Conservation (phyloP, 2,888 invertebrate species). For the Lasioglossum villosulum region DNA sequence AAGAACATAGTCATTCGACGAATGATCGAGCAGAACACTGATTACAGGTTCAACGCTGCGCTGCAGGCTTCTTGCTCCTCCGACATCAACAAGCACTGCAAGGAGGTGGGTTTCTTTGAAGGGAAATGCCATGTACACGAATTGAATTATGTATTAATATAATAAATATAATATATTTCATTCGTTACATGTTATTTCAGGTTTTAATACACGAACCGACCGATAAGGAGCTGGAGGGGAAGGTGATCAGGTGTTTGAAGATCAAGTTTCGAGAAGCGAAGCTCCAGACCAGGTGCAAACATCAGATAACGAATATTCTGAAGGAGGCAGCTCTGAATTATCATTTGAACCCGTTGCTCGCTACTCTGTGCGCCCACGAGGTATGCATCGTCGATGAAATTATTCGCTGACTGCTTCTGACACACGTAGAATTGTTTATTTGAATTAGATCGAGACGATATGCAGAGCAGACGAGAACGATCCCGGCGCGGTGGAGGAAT, state of each 20-base stretch:
- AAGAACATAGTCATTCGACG: slow-evolving; percentile 93
- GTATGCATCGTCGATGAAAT: slow-evolving; percentile 81
- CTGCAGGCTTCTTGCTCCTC: slow-evolving; percentile 92
- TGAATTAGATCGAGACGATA: slow-evolving; percentile 83
- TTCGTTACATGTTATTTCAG: slow-evolving; percentile 32
- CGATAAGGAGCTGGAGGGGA: slow-evolving; percentile 92
- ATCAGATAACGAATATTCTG: slow-evolving; percentile 92
- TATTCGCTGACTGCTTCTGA: no score
- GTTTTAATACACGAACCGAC: slow-evolving; percentile 68
- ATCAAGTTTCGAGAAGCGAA: slow-evolving; percentile 91
- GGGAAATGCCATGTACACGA: no score
- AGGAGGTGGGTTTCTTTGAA: slow-evolving; percentile 84
- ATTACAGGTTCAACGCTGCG: slow-evolving; percentile 95
- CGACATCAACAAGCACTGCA: slow-evolving; percentile 92
- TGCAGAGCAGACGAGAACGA: slow-evolving; percentile 86
- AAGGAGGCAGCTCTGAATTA: slow-evolving; percentile 96
- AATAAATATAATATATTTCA: no score
- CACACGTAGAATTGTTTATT: neutral
- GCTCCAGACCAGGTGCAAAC: slow-evolving; percentile 91
- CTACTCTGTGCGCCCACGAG: slow-evolving; percentile 90
- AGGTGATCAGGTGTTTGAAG: slow-evolving; percentile 93
- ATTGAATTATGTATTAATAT: no score
- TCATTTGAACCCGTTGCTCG: slow-evolving; percentile 94
- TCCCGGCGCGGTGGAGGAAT: slow-evolving; percentile 92
- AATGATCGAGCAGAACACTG: slow-evolving; percentile 95